phyloP scores from a whole-genome alignment of 2,113 vertebrate species.

The Myiozetetes cayanensis region DNA sequence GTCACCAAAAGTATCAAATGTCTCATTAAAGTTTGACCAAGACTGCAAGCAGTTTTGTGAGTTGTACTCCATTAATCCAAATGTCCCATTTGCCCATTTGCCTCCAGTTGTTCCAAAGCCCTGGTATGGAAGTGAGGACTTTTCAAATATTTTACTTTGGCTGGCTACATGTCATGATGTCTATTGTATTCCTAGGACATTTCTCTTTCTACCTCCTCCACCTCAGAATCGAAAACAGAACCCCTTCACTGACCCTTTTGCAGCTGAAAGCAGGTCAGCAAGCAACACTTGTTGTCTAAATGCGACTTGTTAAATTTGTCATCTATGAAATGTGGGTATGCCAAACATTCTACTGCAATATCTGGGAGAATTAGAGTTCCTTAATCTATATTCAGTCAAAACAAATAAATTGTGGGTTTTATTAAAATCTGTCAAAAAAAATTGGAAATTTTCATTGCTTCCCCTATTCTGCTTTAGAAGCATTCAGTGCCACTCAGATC shows the following conservation, averaged over 20 bases:
- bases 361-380: constrained; percentile 5
- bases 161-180: neutral
- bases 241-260: neutral
- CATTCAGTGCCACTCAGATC: neutral
- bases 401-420: constrained; percentile 31
- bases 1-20: neutral
- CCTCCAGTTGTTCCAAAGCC: neutral
- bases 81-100: neutral
- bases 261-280: neutral
- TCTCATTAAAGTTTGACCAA: neutral
- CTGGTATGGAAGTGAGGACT: neutral
- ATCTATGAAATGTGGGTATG: neutral
- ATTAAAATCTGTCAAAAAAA: constrained; percentile 3
- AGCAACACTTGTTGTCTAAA: neutral
- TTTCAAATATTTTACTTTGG: neutral
- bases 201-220: neutral
- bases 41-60: neutral
- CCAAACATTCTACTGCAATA: constrained; percentile 21
- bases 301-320: constrained; percentile 29
- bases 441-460: neutral
- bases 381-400: constrained; percentile 38
- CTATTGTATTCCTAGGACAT: neutral
- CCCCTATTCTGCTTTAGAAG: neutral
- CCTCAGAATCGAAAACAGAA: neutral
- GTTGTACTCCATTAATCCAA: neutral